Evolutionary conservation across 1,140 invertebrate species (phyloP).

Genomic region (Trichoplusia ni): DNA sequence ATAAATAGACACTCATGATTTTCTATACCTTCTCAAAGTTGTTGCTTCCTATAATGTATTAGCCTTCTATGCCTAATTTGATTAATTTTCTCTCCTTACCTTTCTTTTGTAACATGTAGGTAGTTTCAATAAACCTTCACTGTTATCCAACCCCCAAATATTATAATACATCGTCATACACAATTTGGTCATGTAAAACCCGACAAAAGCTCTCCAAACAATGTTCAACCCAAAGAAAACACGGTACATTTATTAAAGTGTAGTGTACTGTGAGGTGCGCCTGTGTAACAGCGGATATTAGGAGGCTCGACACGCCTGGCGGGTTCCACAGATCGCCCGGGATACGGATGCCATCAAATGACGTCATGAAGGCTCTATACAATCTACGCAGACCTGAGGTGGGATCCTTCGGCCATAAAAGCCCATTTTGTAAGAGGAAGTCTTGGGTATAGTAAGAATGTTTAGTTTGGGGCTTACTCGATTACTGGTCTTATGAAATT

Average conservation of each 20-base stretch:
- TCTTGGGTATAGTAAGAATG: background rate
- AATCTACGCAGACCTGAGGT: conserved; percentile 21
- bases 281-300: conserved; percentile 23
- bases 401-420: conserved; percentile 16
- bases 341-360: conserved; percentile 21
- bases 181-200: background rate
- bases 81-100: no score
- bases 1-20: no score
- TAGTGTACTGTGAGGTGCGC: background rate
- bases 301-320: conserved; percentile 1
- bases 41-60: no score
- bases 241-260: background rate
- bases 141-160: no score
- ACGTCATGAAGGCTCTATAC: conserved; percentile 11
- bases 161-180: no score
- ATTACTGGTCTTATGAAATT: background rate
- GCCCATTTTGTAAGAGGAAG: conserved; percentile 17
- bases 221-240: background rate
- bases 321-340: conserved; percentile 15
- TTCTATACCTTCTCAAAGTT: no score
- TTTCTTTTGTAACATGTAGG: no score
- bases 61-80: no score
- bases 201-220: background rate
- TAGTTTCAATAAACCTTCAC: no score
- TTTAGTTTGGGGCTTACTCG: background rate